These are phyloP conservation scores for Lagopus leucura DNA, from an alignment of 2,113 vertebrate species.

Conservation along the genomic window DNA sequence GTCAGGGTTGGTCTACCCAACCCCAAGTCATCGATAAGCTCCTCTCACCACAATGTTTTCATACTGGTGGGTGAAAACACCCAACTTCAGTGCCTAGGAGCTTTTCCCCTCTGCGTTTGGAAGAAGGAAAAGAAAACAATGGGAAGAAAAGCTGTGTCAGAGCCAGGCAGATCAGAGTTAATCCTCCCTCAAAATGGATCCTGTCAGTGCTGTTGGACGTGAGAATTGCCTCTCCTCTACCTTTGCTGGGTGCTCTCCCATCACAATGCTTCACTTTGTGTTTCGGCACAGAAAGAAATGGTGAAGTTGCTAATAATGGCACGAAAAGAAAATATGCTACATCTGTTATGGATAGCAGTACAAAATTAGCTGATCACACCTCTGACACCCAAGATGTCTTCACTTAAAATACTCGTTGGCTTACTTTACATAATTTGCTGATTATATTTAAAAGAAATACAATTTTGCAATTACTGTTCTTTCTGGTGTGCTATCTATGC, in stretches of 20 bases:
- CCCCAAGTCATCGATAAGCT: not conserved
- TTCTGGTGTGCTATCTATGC: slow-evolving; percentile 83
- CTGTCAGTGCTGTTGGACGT: not conserved
- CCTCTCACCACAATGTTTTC: not conserved
- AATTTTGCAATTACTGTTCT: slow-evolving; percentile 88
- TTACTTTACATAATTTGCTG: slow-evolving; percentile 86
- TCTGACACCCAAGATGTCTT: slow-evolving; percentile 90
- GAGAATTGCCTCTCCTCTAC: slow-evolving; percentile 52
- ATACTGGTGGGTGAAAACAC: not conserved
- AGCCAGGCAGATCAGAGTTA: not conserved
- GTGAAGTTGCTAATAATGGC: slow-evolving; percentile 87
- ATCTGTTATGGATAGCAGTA: slow-evolving; percentile 90
- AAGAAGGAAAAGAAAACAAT: not conserved
- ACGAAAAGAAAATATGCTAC: slow-evolving; percentile 86
- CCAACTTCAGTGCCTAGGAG: accelerated
- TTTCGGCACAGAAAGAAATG: slow-evolving; percentile 73
- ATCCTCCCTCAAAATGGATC: slow-evolving; percentile 8
- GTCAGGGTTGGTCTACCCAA: accelerated
- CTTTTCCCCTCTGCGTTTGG: not conserved
- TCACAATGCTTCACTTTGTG: slow-evolving; percentile 74
- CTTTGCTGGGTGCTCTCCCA: slow-evolving; percentile 62
- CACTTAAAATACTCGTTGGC: slow-evolving; percentile 87
- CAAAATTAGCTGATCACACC: slow-evolving; percentile 90
- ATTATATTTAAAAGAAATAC: slow-evolving; percentile 88
- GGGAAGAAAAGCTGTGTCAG: slow-evolving; percentile 36